Conservation (phyloP, 1,140 invertebrate species). For the Drosophila virilis region DNA sequence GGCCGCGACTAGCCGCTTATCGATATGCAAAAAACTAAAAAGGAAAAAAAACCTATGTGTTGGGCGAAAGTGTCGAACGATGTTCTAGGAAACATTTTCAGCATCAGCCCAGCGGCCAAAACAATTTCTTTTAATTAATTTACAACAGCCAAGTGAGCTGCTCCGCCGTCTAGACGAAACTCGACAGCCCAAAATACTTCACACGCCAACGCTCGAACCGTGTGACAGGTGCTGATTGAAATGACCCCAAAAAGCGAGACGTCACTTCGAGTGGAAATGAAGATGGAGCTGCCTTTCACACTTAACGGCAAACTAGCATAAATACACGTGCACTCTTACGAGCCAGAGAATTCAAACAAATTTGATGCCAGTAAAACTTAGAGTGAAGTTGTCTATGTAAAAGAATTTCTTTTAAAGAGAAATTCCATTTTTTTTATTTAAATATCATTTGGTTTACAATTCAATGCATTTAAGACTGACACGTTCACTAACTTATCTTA, state of each 20-base stretch:
- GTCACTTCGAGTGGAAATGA: constrained; percentile 26
- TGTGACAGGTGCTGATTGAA: constrained; percentile 79
- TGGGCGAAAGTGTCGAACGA: constrained; percentile 72
- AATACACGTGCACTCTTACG: constrained; percentile 6
- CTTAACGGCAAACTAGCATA: constrained; percentile 21
- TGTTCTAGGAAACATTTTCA: constrained; percentile 48
- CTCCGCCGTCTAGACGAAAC: constrained; percentile 33
- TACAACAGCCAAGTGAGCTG: constrained; percentile 57
- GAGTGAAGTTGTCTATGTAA: background rate
- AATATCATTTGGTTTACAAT: constrained; percentile 1
- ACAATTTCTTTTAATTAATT: constrained; percentile 80
- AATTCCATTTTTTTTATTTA: background rate
- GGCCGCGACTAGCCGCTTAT: constrained; percentile 47
- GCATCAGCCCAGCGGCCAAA: constrained; percentile 46
- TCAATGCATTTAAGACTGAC: background rate
- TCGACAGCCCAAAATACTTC: constrained; percentile 43
- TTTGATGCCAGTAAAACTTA: background rate
- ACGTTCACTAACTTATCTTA: background rate
- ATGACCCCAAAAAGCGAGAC: constrained; percentile 64
- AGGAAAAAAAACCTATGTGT: background rate
- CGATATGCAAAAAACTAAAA: constrained; percentile 60
- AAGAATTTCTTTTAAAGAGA: background rate
- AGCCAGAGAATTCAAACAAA: background rate
- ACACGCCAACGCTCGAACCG: constrained; percentile 61
- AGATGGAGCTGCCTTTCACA: constrained; percentile 61